phyloP scores from a whole-genome alignment of 2,797 vertebrate genomes.

The Nyctibius grandis region DNA sequence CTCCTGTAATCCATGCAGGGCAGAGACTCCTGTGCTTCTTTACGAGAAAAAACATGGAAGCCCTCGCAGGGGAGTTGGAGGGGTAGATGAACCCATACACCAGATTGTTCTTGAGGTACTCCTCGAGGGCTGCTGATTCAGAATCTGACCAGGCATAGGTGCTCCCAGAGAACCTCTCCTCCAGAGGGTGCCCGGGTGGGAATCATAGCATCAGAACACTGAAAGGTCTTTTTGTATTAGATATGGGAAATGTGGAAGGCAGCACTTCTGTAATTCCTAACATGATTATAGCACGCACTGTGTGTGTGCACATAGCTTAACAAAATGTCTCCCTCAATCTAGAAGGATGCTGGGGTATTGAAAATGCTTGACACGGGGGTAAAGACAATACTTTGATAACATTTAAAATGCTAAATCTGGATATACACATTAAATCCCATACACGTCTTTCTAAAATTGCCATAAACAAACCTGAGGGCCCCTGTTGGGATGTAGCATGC shows the following conservation, averaged over 20 bases:
- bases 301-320: not conserved
- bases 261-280: not conserved
- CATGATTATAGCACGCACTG: not conserved
- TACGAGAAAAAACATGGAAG: not conserved
- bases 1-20: not conserved
- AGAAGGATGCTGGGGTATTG: not conserved
- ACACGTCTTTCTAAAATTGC: not conserved
- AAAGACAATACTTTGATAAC: not conserved
- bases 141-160: not conserved
- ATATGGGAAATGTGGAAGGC: not conserved
- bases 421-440: not conserved
- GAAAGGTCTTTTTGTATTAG: not conserved
- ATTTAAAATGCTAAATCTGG: not conserved
- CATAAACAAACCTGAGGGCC: not conserved
- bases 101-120: not conserved
- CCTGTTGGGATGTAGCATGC: not conserved
- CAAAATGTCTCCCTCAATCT: not conserved
- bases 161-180: not conserved
- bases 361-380: not conserved
- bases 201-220: not conserved
- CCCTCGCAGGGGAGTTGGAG: rapidly evolving
- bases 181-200: not conserved
- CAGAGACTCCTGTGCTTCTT: not conserved
- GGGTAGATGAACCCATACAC: not conserved
- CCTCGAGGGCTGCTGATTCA: not conserved